Percentiles rank a stretch among this genome's conserved stretches.
These are phyloP conservation scores for Cardiocondyla obscurior DNA, from an alignment of 1,140 invertebrate species.

Conservation along the genomic window DNA sequence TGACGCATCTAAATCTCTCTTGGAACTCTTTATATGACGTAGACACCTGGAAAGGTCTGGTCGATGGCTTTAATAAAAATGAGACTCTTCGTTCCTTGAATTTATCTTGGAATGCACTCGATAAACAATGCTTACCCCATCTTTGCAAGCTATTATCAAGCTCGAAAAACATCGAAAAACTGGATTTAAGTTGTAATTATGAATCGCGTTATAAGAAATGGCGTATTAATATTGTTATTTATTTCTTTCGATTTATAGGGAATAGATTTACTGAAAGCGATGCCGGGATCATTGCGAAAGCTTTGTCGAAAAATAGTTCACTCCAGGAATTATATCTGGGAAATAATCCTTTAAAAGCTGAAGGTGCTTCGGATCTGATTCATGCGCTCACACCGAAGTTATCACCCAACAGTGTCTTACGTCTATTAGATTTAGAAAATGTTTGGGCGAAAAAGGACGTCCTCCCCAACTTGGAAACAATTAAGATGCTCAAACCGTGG, in stretches of 20 bases:
- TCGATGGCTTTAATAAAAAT: slow-evolving; percentile 73
- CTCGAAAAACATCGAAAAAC: slow-evolving; percentile 57
- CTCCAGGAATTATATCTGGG: slow-evolving; percentile 73
- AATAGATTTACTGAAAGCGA: slow-evolving; percentile 74
- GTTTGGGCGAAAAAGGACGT: slow-evolving; percentile 79
- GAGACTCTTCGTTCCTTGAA: slow-evolving; percentile 71
- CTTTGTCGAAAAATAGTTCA: slow-evolving; percentile 70
- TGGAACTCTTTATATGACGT: slow-evolving; percentile 80
- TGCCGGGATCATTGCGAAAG: slow-evolving; percentile 66
- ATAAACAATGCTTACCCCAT: slow-evolving; percentile 57
- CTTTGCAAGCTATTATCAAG: slow-evolving; percentile 66
- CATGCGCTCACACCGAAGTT: slow-evolving; percentile 52
- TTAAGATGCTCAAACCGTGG: slow-evolving; percentile 69
- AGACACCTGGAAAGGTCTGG: slow-evolving; percentile 74
- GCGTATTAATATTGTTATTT: neutral
- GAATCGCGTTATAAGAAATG: neutral
- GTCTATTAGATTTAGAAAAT: slow-evolving; percentile 79
- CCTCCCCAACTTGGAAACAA: slow-evolving; percentile 71
- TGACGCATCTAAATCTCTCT: slow-evolving; percentile 81
- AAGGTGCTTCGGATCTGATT: slow-evolving; percentile 72
- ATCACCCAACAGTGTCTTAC: slow-evolving; percentile 65
- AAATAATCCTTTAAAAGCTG: slow-evolving; percentile 75
- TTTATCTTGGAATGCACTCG: slow-evolving; percentile 81
- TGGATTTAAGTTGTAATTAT: slow-evolving; percentile 74
- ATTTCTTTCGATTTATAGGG: slow-evolving; percentile 61